Conservation (phyloP, 2,797 vertebrate species). For the Xiphophorus birchmanni region DNA sequence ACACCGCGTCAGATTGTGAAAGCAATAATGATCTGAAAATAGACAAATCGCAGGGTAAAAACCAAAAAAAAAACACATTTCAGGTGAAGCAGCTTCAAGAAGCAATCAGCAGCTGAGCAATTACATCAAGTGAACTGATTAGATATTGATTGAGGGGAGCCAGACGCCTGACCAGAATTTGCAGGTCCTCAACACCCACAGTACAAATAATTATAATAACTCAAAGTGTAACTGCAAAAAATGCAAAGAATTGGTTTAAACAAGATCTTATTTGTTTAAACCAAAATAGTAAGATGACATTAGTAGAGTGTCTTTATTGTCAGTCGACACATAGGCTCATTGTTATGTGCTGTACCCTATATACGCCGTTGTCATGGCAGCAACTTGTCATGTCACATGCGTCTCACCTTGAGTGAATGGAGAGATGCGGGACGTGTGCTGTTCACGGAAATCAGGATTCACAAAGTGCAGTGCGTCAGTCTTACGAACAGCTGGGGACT, state of each 20-base stretch:
- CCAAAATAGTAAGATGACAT: conserved; percentile 39
- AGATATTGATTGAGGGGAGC: conserved; percentile 54
- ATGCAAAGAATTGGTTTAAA: background rate
- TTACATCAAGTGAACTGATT: conserved; percentile 55
- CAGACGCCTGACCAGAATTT: conserved; percentile 51
- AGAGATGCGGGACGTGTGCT: conserved; percentile 67
- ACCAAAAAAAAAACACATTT: conserved; percentile 8
- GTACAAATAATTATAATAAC: conserved; percentile 10
- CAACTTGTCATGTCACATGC: conserved; percentile 73
- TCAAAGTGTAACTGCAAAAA: conserved; percentile 5
- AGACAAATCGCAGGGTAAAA: background rate
- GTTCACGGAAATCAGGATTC: conserved; percentile 42
- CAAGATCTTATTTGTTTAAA: conserved; percentile 25
- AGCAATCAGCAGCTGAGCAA: conserved; percentile 58
- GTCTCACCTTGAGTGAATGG: conserved; percentile 80
- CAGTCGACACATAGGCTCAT: conserved; percentile 65
- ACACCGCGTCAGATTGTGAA: conserved; percentile 33
- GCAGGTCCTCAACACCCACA: conserved; percentile 10
- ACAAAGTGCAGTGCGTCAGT: conserved; percentile 71
- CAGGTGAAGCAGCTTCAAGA: conserved; percentile 41
- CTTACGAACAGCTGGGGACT: conserved; percentile 62
- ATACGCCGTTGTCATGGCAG: conserved; percentile 80
- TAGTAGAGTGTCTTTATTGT: conserved; percentile 63
- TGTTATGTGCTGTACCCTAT: conserved; percentile 56
- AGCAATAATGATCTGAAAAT: conserved; percentile 19